Evolutionary conservation across 2,113 vertebrate genomes (phyloP), one percentile per base, ranked within the genome.

Genomic region (Choloepus hoffmanni): DNA sequence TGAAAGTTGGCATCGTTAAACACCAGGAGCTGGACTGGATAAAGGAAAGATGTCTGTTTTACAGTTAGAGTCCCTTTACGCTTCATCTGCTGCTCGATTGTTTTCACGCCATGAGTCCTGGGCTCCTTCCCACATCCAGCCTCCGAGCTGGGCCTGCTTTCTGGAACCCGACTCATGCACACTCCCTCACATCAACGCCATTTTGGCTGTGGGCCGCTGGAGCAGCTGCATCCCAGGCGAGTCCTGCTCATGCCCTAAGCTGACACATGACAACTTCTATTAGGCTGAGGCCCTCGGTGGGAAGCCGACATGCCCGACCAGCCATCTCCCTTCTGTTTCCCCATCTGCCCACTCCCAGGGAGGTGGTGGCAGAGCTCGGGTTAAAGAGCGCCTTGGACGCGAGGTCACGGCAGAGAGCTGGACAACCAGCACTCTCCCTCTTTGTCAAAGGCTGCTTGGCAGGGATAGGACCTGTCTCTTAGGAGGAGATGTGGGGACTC

Each of bases 261-360:
- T 97, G 97, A 98, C 97, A 97, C 93, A 95, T 98, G 97, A 98
- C 97, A 98, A 97, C 97, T 97, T 96, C 83, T 96, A 98, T 98
- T 98, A 98, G 93, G 94, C 93, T 97, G 96, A 98, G 97, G 89
- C 94, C 84, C 81, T 97, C 96, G 68, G 15, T 19, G 94, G 95
- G 70, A 97, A 97, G 95, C 86, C 95, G 85, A 0, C 87, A 95
- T 96, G 74, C 94, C 87, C 83, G 84, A 84, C 12, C 70, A 48
- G 94, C 96, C 93, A 98, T 98, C 95, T 97, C 96, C 97, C 97
- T 98, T 98, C 96, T 98, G 97, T 95, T 89, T 97, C 19, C 43
- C 97, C 97, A 98, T 98, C 97, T 98, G 97, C 93, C 90, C 76
- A 70, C 96, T 98, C 96, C 94, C 18, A 73, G 95, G 96, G 96